Evolutionary conservation across 2,797 vertebrate genomes (phyloP).

Genomic region (Eutrigla gurnardus): DNA sequence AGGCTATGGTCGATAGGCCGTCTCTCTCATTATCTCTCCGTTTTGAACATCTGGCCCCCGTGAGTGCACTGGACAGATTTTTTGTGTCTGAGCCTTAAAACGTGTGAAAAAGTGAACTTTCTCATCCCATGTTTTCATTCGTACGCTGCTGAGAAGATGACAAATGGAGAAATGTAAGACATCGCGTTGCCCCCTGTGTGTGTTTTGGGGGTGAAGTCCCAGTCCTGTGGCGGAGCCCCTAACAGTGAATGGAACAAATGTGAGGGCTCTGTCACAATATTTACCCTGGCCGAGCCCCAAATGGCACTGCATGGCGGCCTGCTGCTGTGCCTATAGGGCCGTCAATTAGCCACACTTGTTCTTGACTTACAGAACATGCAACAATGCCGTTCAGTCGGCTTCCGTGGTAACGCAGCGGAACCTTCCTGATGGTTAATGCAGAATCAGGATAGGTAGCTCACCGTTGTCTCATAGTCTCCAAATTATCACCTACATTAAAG

Average conservation of each 20-base stretch:
- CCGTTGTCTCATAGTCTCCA: neutral
- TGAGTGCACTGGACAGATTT: neutral
- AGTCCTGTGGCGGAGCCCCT: slow-evolving; percentile 45
- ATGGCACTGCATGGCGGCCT: slow-evolving; percentile 78
- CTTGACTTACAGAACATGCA: slow-evolving; percentile 58
- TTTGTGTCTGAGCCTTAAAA: neutral
- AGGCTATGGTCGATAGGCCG: too few relatives aligned
- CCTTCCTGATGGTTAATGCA: neutral
- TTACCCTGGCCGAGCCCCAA: slow-evolving; percentile 83
- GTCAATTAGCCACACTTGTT: slow-evolving; percentile 70
- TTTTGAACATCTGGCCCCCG: too few relatives aligned
- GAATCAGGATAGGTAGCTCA: neutral
- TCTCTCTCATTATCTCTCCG: too few relatives aligned
- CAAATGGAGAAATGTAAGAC: slow-evolving; percentile 23
- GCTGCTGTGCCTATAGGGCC: slow-evolving; percentile 43
- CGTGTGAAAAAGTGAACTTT: neutral
- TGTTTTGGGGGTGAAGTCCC: slow-evolving; percentile 50
- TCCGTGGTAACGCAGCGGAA: slow-evolving; percentile 11
- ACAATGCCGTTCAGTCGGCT: neutral
- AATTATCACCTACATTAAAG: neutral
- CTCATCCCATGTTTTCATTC: neutral
- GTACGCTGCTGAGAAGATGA: slow-evolving; percentile 1
- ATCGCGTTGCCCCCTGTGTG: slow-evolving; percentile 26
- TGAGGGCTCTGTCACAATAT: slow-evolving; percentile 87
- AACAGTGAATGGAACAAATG: slow-evolving; percentile 83